Evolutionary conservation across 2,888 invertebrate genomes (phyloP), one percentile per base, ranked within the genome.

Genomic region (Empis livida): DNA sequence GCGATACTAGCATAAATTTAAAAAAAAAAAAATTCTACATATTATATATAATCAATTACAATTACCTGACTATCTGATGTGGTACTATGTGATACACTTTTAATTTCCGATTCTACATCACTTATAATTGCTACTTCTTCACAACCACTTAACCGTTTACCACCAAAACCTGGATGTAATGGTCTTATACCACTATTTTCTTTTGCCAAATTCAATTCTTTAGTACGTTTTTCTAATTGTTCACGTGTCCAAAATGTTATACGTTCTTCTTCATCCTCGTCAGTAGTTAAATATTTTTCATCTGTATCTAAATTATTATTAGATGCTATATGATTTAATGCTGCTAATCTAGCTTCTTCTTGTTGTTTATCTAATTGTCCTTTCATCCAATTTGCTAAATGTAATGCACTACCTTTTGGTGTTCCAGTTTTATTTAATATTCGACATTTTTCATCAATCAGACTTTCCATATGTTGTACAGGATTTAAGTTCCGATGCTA

Each of bases 381-480:
- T 49, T 82, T 83, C 82, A 86, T 85, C 86, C 86, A 86, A 58
- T 83, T 78, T 53, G 84, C 84, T 54, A 86, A 70, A 57, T 85
- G 85, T 43, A 84, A 64, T 1, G 84, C 83, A 47, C 82, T 83
- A 14, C 82, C 82, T 62, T 78, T 80, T 57, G 80, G 79, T 37
- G 76, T 72, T 43, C 77, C 76, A 44, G 71, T 72, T 62, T 78
- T 79, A 53, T 76, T 77, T 51, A 79, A 65, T 51, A 76, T 75
- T 54, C 77, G 76, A 62, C 79, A 79, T 59, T 78, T 77, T 61
- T 77, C 76, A 59, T 79, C 79, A 54, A 78, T 79, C 51, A 78
- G 62, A 59, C 77, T 73, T 57, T 77, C 76, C 51, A 78, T 70
- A 59, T 75, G 73, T 54, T 72, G 74, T 41, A 65, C 60, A 40